A percentile compares a stretch with the other conserved stretches of the same genome.
Evolutionary conservation across 2,797 vertebrate species (phyloP).

Genomic region (Orientallactaga sibirica): DNA sequence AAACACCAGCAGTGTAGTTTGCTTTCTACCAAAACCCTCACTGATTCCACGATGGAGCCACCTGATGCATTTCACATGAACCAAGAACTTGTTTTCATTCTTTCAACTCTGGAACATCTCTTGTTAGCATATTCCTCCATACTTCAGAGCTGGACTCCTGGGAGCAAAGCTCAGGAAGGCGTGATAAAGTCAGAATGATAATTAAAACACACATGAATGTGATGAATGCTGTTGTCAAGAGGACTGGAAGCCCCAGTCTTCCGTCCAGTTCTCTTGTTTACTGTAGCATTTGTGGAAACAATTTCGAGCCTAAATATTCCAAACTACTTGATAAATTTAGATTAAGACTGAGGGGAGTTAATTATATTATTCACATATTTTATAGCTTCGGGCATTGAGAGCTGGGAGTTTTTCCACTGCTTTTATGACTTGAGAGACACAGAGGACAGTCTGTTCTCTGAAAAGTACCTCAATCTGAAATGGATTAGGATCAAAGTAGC

Average conservation of each 20-base stretch:
- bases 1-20: not conserved
- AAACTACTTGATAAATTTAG: constrained; percentile 7
- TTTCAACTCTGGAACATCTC: not conserved
- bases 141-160: not conserved
- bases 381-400: not conserved
- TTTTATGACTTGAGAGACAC: not conserved
- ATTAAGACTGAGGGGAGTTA: constrained; percentile 29
- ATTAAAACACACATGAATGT: not conserved
- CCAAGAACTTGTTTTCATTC: not conserved
- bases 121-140: not conserved
- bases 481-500: no score
- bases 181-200: not conserved
- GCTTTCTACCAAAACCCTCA: not conserved
- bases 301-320: constrained; percentile 19
- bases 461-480: not conserved
- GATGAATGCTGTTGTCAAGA: not conserved
- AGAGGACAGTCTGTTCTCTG: not conserved
- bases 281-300: not conserved
- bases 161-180: not conserved
- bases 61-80: constrained; percentile 5
- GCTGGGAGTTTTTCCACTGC: not conserved
- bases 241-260: not conserved
- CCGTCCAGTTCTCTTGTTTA: not conserved
- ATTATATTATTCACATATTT: constrained; percentile 51
- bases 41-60: not conserved